Percentiles rank a stretch among this genome's conserved stretches.
Conservation (phyloP, 2,797 vertebrate genomes). For the Eremophila alpestris region DNA sequence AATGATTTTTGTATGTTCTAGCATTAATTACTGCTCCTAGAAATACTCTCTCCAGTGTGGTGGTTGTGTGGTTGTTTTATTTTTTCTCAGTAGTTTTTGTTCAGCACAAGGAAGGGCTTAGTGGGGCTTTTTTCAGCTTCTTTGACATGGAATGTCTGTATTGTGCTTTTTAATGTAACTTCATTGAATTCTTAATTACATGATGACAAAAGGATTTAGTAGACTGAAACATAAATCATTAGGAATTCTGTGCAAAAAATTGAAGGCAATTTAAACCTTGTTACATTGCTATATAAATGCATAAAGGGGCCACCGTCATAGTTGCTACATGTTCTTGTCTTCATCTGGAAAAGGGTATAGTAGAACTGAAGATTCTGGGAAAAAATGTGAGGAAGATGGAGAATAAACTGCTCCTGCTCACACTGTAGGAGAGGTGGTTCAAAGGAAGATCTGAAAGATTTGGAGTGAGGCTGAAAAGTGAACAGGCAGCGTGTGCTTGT, state of each 20-base stretch:
- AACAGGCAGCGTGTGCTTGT: neutral
- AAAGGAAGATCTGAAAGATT: neutral
- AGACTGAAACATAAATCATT: neutral
- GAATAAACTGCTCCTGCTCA: neutral
- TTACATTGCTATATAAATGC: neutral
- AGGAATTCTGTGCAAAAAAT: neutral
- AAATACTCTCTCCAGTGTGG: neutral
- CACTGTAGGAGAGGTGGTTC: neutral
- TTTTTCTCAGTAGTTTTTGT: neutral
- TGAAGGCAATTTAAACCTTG: neutral
- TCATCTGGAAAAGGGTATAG: neutral
- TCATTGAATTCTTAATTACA: neutral
- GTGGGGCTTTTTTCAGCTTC: neutral
- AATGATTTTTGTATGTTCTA: neutral
- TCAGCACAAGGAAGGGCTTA: neutral
- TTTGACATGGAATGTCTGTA: neutral
- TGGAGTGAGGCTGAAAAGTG: neutral
- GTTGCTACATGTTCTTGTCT: neutral
- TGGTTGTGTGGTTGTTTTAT: neutral
- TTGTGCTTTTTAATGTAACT: neutral
- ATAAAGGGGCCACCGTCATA: neutral
- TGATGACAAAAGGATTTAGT: neutral
- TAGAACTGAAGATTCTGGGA: neutral
- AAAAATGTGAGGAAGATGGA: neutral
- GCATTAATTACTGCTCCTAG: neutral